A percentile compares a stretch with the other conserved stretches of the same genome.
Evolutionary conservation across 64 coral and sea anemone genomes (phyloP).

Genomic region (Dendronephthya gigantea): DNA sequence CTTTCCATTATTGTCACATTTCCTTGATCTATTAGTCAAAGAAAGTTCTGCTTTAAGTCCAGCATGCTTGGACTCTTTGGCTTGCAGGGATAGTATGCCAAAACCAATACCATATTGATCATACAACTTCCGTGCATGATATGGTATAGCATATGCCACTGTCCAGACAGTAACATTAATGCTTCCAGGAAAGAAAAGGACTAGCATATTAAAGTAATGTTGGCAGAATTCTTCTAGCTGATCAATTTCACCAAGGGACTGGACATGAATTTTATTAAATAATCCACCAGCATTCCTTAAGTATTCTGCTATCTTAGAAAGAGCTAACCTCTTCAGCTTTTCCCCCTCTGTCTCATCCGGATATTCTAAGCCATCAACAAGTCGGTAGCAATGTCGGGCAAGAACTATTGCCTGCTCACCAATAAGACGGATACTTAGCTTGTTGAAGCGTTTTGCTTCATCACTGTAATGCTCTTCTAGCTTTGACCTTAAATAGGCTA

Average conservation of each 20-base stretch:
- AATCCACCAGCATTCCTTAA: not conserved
- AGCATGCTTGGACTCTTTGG: constrained; percentile 11
- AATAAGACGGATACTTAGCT: not conserved
- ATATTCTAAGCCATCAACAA: not conserved
- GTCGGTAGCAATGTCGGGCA: not conserved
- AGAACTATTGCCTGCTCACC: not conserved
- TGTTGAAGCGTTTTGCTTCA: not conserved
- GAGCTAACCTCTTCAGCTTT: not conserved
- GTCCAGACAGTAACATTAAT: not conserved
- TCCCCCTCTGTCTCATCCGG: not conserved
- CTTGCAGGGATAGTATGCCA: not conserved
- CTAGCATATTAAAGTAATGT: not conserved
- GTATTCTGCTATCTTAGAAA: not conserved
- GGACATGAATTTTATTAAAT: not conserved
- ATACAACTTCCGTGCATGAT: not conserved
- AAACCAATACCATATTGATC: not conserved
- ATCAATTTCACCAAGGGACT: not conserved
- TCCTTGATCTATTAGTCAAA: not conserved
- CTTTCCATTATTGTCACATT: not conserved
- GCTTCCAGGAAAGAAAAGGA: not conserved
- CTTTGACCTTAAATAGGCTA: not conserved
- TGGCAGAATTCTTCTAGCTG: not conserved
- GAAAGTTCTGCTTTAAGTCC: not conserved
- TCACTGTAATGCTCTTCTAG: not conserved
- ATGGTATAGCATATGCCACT: not conserved